Percentiles rank a stretch among this genome's conserved stretches.
phyloP scores from a whole-genome alignment of 1,140 invertebrate genomes.

The Plodia interpunctella region DNA sequence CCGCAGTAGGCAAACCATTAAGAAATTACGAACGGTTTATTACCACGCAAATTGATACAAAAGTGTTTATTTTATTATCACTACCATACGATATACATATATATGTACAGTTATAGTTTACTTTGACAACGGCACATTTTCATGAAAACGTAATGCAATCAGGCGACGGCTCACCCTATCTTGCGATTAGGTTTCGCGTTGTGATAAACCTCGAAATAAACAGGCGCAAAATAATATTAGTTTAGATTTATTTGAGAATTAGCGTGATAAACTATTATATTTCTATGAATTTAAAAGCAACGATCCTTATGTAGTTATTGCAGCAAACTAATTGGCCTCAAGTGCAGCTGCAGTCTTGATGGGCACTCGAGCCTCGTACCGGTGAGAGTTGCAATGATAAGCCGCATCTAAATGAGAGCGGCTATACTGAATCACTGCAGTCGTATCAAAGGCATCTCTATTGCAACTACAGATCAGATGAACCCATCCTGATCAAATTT shows the following conservation, averaged over 20 bases:
- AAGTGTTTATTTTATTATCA: slow-evolving; percentile 30
- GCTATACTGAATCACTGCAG: slow-evolving; percentile 41
- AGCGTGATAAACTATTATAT: not conserved
- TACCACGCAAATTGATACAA: slow-evolving; percentile 22
- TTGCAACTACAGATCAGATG: slow-evolving; percentile 16
- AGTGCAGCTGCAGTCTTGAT: slow-evolving; percentile 48
- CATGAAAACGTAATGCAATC: slow-evolving; percentile 21
- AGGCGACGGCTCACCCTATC: not conserved
- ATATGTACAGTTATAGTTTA: slow-evolving; percentile 21
- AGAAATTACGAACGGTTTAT: slow-evolving; percentile 13
- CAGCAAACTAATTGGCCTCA: slow-evolving; percentile 48
- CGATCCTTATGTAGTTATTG: slow-evolving; percentile 2
- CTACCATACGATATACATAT: slow-evolving; percentile 14
- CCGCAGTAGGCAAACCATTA: slow-evolving; percentile 18
- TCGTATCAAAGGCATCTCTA: slow-evolving; percentile 39
- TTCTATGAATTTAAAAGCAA: not conserved
- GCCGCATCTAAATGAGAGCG: slow-evolving; percentile 22
- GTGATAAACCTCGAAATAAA: slow-evolving; percentile 1
- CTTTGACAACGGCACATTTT: slow-evolving; percentile 16
- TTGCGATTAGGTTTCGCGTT: not conserved
- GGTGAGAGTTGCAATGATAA: slow-evolving; percentile 20
- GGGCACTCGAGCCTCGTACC: slow-evolving; percentile 34
- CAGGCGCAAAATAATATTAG: not conserved
- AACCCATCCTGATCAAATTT: slow-evolving; percentile 7
- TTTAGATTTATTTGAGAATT: too few species aligned